A percentile compares a stretch with the other conserved stretches of the same genome.
Evolutionary conservation across 2,113 vertebrate species (phyloP).

Genomic region (Cebidichthys violaceus): DNA sequence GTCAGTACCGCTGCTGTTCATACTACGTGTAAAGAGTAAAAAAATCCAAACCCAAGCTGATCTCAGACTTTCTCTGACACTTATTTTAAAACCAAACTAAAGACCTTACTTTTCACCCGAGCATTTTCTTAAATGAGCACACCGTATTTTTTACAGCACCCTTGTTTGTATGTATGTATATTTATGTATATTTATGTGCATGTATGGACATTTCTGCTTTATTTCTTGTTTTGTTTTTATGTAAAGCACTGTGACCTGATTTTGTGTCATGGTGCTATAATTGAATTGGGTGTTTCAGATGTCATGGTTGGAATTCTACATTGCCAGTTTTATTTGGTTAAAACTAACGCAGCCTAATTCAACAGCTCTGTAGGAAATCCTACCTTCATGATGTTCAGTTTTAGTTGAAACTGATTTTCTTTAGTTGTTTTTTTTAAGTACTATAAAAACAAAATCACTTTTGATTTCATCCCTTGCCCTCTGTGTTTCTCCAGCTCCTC

Average conservation of each 20-base stretch:
- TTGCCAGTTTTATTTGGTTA: not conserved
- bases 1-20: not conserved
- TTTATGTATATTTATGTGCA: not conserved
- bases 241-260: no score
- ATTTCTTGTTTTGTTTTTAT: not conserved
- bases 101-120: not conserved
- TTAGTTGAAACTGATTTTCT: not conserved
- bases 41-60: not conserved
- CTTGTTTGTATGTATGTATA: not conserved
- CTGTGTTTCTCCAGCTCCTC: constrained; percentile 47
- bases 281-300: not conserved
- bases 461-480: not conserved
- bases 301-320: not conserved
- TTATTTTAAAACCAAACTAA: not conserved
- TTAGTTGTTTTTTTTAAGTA: not conserved
- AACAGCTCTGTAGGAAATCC: not conserved
- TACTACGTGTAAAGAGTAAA: not conserved
- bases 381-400: not conserved
- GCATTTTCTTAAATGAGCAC: not conserved
- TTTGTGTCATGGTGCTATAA: no score
- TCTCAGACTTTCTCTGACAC: no score
- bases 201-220: not conserved
- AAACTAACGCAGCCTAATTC: not conserved
- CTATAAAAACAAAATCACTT: not conserved
- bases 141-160: not conserved